Evolutionary conservation across 2,113 vertebrate species (phyloP), one percentile per base, ranked within the genome.

Genomic region (Pseudolaguvia tuberculata): DNA sequence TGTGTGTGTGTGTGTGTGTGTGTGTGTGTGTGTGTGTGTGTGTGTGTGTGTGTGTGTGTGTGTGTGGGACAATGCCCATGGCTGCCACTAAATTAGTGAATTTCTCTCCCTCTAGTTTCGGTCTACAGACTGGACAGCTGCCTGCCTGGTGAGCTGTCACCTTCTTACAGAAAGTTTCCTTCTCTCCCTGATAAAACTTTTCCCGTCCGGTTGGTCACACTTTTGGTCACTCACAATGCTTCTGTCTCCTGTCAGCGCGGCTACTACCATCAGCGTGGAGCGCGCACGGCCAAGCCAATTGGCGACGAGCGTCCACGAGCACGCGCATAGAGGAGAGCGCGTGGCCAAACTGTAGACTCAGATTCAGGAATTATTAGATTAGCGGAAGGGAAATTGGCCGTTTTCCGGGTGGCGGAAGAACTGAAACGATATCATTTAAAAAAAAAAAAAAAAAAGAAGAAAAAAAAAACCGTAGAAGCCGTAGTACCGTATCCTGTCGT

Each of bases 141-240:
- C 91, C 92, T 93, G 91, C 91, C 89, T 91, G 90, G 90, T 88
- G 90, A 93, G 90, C 92, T 94, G 93, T 93, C 93, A 93, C 91
- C 91, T 91, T 92, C 91, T 93, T 92, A 93, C 90, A 51, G 84
- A 91, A 93, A 92, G 91, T 94, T 93, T 93, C 91, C 91, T 58
- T 91, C 53, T 77, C 53, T 48, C 91, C 92, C 92, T 91, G 91
- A 91, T 58, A 92, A 90, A 92, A 92, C 91, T 6, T 94, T 93
- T 72, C 94, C 75, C 75, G 52, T 75, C 79, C 71, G 63, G 42
- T 70, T 29, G n/a, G 79, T 63, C 47, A 55, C 59, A 55, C 61
- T 10, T 48, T 53, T 58, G n/a, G n/a, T n/a, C n/a, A n/a, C n/a
- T n/a, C n/a, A n/a, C n/a, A n/a, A n/a, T n/a, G 86, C 69, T 91